A percentile compares a stretch with the other conserved stretches of the same genome.
Evolutionary conservation across 2,113 vertebrate genomes (phyloP).

Genomic region (Coptodon bakossiorum): DNA sequence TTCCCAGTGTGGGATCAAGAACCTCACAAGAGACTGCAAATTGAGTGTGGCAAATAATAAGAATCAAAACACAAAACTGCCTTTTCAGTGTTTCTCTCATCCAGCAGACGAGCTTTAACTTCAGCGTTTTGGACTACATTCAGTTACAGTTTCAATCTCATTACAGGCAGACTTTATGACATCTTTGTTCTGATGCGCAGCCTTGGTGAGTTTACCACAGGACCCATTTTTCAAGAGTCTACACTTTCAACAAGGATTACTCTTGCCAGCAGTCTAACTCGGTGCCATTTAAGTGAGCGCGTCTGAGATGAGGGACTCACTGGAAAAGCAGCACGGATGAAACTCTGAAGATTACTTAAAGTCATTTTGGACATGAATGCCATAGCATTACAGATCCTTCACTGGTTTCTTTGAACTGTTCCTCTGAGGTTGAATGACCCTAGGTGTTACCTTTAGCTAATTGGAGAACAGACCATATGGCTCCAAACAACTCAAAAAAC

Average conservation of each 20-base stretch:
- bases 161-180: not conserved
- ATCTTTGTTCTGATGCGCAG: not conserved
- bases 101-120: not conserved
- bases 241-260: not conserved
- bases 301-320: not conserved
- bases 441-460: not conserved
- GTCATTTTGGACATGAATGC: not conserved
- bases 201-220: not conserved
- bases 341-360: not conserved
- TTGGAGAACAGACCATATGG: not conserved
- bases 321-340: fast-evolving
- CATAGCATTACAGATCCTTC: not conserved
- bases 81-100: not conserved
- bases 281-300: fast-evolving
- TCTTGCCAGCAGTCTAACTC: not conserved
- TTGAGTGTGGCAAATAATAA: not conserved
- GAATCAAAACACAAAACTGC: not conserved
- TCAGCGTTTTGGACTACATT: not conserved
- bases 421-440: not conserved
- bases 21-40: not conserved
- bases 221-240: not conserved
- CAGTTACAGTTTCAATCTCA: not conserved
- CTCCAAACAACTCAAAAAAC: not conserved
- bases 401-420: not conserved
- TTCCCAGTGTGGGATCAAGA: not conserved